Conservation (phyloP, 2,113 vertebrate genomes). For the Malaclemys terrapin region DNA sequence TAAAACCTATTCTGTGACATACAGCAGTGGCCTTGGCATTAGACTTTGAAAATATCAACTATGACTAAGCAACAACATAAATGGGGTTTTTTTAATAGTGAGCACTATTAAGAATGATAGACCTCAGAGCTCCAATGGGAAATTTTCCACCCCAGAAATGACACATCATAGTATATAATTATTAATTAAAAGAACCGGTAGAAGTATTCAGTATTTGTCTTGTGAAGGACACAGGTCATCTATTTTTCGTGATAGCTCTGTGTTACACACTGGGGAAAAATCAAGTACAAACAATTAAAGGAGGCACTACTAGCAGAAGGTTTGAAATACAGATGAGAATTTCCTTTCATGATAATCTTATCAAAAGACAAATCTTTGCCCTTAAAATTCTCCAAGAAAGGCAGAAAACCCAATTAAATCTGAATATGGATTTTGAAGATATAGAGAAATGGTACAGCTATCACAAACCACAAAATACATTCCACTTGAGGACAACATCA, state of each 20-base stretch:
- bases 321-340: constrained; percentile 4
- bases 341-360: not conserved
- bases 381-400: not conserved
- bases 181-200: not conserved
- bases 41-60: not conserved
- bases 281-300: not conserved
- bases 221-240: not conserved
- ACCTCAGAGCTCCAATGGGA: not conserved
- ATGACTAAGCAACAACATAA: not conserved
- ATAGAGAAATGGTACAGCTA: not conserved
- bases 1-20: not conserved
- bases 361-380: not conserved
- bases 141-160: not conserved
- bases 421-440: not conserved
- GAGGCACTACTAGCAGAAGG: not conserved
- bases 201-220: not conserved
- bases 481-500: constrained; percentile 4
- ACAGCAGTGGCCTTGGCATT: not conserved
- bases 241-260: not conserved
- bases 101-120: not conserved
- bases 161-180: not conserved
- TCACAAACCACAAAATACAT: not conserved
- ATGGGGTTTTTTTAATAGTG: not conserved
- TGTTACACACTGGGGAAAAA: not conserved
- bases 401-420: constrained; percentile 12